These are phyloP conservation scores for Solenopsis fugax DNA, from an alignment of 1,140 invertebrate genomes.

Conservation along the genomic window DNA sequence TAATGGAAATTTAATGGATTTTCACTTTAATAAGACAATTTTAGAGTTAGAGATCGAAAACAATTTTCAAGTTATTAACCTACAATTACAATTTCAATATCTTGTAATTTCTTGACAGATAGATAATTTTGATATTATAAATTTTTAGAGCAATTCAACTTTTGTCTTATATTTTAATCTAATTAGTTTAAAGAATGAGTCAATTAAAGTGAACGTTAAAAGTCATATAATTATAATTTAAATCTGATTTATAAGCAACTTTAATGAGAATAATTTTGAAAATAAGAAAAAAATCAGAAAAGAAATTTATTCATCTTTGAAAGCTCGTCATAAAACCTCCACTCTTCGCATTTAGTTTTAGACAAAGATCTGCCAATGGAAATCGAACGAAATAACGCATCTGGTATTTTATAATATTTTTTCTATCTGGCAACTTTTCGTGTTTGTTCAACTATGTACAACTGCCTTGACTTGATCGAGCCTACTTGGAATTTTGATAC, in stretches of 20 bases:
- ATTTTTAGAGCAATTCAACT: neutral
- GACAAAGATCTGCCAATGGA: conserved; percentile 70
- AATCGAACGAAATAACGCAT: conserved; percentile 65
- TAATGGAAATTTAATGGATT: conserved; percentile 75
- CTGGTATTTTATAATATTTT: conserved; percentile 22
- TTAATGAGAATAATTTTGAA: neutral
- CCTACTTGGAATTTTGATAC: conserved; percentile 68
- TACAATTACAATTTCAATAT: neutral
- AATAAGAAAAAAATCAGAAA: neutral
- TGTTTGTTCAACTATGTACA: conserved; percentile 44
- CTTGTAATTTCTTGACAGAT: neutral
- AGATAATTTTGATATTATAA: conserved; percentile 20
- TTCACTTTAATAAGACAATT: conserved; percentile 46
- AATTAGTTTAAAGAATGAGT: conserved; percentile 14
- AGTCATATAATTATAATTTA: conserved; percentile 26
- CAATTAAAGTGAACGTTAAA: neutral
- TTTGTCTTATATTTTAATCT: neutral
- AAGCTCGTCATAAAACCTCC: conserved; percentile 48
- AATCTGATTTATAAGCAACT: neutral
- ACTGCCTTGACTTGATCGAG: conserved; percentile 40
- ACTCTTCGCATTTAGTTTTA: conserved; percentile 16
- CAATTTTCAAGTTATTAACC: conserved; percentile 12
- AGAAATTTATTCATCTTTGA: conserved; percentile 30
- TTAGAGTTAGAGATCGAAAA: neutral
- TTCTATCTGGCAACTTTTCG: conserved; percentile 11